phyloP scores from a whole-genome alignment of 2,888 invertebrate species.

The Chironomus riparius region DNA sequence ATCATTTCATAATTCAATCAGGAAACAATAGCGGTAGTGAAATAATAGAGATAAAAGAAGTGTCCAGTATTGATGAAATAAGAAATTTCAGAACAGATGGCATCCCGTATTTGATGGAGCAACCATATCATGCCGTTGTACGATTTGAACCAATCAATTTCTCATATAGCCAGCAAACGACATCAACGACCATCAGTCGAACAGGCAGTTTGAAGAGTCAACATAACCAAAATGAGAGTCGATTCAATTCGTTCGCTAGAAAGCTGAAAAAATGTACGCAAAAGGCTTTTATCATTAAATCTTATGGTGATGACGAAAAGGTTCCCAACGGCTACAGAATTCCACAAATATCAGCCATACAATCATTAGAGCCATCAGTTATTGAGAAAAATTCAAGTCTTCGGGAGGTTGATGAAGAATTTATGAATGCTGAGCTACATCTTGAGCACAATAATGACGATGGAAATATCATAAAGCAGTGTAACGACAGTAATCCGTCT shows the following conservation, averaged over 20 bases:
- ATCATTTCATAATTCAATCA: background rate
- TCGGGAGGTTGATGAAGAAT: no score
- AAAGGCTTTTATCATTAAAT: background rate
- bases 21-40: background rate
- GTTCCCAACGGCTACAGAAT: background rate
- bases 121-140: conserved; percentile 7
- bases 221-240: background rate
- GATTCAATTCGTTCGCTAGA: background rate
- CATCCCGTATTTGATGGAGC: conserved; percentile 6
- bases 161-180: conserved; percentile 9
- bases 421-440: no score
- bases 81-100: conserved; percentile 16
- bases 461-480: no score
- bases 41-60: conserved; percentile 1
- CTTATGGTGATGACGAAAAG: background rate
- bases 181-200: conserved; percentile 7
- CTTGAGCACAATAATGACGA: no score
- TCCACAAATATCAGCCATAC: no score
- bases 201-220: background rate
- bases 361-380: no score
- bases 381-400: no score
- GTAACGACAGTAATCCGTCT: no score
- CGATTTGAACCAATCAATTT: background rate
- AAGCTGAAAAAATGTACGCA: background rate
- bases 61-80: conserved; percentile 16